Percentiles rank a stretch among this genome's conserved stretches.
Conservation (phyloP, 2,113 vertebrate genomes). For the Gavialis gangeticus region DNA sequence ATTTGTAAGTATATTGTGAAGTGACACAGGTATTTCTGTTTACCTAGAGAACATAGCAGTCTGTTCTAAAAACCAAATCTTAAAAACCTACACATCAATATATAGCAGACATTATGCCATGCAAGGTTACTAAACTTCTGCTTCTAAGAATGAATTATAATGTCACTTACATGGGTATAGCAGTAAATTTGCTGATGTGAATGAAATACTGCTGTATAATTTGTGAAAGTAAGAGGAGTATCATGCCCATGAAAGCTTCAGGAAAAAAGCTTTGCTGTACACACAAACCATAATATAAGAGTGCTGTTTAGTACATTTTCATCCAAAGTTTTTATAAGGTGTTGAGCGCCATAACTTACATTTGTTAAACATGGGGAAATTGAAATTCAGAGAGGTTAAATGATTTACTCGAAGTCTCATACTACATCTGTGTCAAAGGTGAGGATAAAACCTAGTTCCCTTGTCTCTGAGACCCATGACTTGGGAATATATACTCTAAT, state of each 20-base stretch:
- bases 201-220: background rate
- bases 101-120: background rate
- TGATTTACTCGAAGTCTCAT: conserved; percentile 3
- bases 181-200: background rate
- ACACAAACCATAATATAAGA: background rate
- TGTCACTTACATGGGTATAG: background rate
- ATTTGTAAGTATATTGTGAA: background rate
- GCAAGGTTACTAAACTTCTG: background rate
- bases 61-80: background rate
- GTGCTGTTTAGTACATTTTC: background rate
- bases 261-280: background rate
- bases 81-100: background rate
- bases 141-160: background rate
- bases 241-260: background rate
- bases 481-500: background rate
- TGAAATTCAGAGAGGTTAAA: background rate
- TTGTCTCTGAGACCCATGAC: background rate
- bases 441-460: background rate
- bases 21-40: background rate
- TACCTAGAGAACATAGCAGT: background rate
- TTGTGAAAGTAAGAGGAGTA: background rate
- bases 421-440: background rate
- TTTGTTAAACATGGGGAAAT: background rate
- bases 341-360: background rate
- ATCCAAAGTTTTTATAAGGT: background rate